Conservation (phyloP, 2,797 vertebrate genomes). For the Enteromius fasciolatus region DNA sequence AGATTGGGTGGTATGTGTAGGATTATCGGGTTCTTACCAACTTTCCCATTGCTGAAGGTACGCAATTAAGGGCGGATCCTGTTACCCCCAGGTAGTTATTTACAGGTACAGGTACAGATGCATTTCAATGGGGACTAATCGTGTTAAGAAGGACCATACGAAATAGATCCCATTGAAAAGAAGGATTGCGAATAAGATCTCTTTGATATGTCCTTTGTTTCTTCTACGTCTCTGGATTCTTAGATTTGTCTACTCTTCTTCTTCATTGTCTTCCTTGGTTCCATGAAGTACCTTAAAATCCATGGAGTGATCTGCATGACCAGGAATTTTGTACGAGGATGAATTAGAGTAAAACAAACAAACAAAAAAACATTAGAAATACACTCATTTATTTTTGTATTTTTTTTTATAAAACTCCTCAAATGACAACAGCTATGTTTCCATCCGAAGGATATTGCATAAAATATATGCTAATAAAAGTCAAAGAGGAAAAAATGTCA, state of each 20-base stretch:
- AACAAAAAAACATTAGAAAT: no score
- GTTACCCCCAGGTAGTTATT: slow-evolving; percentile 27
- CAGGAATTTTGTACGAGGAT: background rate
- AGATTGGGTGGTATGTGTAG: slow-evolving; percentile 27
- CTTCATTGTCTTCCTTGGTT: background rate
- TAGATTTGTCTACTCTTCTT: background rate
- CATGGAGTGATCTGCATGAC: background rate
- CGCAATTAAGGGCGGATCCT: slow-evolving; percentile 34
- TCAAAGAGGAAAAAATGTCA: no score
- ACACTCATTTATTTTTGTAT: no score
- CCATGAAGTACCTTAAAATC: background rate
- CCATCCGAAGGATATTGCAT: no score
- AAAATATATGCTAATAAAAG: no score
- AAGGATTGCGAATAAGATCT: slow-evolving; percentile 1
- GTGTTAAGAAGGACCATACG: slow-evolving; percentile 28
- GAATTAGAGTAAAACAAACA: no score
- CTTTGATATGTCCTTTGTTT: slow-evolving; percentile 18
- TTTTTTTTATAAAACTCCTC: no score
- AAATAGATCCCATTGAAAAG: slow-evolving; percentile 21
- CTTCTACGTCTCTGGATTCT: background rate
- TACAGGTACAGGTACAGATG: slow-evolving; percentile 38
- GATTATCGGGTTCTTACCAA: slow-evolving; percentile 39
- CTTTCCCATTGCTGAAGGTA: slow-evolving; percentile 51
- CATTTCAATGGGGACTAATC: slow-evolving; percentile 38
- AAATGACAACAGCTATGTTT: no score